phyloP scores from a whole-genome alignment of 2,888 invertebrate genomes.

The Daptonema setosum region DNA sequence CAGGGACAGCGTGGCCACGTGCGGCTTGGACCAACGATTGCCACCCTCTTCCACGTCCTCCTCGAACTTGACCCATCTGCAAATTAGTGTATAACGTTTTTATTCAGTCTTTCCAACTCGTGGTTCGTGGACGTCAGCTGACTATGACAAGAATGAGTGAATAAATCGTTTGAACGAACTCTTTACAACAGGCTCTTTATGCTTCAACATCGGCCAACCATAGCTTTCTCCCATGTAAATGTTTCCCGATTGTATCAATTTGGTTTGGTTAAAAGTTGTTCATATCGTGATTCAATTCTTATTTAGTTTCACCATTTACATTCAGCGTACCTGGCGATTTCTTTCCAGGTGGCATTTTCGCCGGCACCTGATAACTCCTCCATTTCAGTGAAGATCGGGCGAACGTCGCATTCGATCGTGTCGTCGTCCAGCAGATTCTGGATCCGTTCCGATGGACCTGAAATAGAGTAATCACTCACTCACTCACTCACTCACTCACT shows the following conservation, averaged over 20 bases:
- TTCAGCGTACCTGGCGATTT: neutral
- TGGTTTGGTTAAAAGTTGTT: no score
- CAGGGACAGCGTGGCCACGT: conserved; percentile 72
- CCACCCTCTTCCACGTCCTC: conserved; percentile 85
- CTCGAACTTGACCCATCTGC: conserved; percentile 50
- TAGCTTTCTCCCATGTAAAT: no score
- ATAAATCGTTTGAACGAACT: no score
- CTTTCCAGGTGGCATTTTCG: conserved; percentile 5
- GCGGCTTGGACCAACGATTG: conserved; percentile 75
- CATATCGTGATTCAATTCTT: no score
- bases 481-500: no score
- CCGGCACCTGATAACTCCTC: conserved; percentile 48
- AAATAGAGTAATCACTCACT: neutral
- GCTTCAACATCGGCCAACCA: no score
- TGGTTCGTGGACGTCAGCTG: no score
- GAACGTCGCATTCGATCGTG: conserved; percentile 47
- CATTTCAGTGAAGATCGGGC: conserved; percentile 88
- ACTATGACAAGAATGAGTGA: no score
- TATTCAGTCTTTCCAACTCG: neutral
- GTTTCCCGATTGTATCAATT: no score
- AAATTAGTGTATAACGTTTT: neutral
- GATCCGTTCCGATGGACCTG: conserved; percentile 45
- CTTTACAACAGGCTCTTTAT: no score
- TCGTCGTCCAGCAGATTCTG: conserved; percentile 86
- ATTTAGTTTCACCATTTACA: no score